These are phyloP conservation scores for Bedellia somnulentella DNA, from an alignment of 2,888 invertebrate species.

Conservation along the genomic window DNA sequence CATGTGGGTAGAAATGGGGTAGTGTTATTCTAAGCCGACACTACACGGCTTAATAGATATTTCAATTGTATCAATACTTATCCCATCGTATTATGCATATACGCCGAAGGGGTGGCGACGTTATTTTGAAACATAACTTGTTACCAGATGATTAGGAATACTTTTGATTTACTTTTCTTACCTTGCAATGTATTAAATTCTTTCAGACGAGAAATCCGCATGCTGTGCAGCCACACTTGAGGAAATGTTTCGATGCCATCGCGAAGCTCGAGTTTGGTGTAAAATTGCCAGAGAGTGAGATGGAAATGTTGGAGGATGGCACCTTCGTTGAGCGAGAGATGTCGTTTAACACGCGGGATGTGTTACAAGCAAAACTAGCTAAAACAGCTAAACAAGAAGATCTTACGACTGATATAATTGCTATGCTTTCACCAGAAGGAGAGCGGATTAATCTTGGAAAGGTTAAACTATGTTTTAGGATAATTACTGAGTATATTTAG, in stretches of 20 bases:
- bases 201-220: constrained; percentile 78
- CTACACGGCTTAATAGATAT: too few species aligned
- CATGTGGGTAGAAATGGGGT: too few species aligned
- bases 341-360: constrained; percentile 40
- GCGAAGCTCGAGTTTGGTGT: constrained; percentile 76
- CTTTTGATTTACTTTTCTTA: too few species aligned
- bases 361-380: constrained; percentile 38
- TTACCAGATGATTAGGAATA: too few species aligned
- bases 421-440: constrained; percentile 89
- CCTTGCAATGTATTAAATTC: too few species aligned
- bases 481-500: too few species aligned
- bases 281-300: constrained; percentile 48
- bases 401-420: constrained; percentile 80
- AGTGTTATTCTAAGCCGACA: too few species aligned
- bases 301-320: constrained; percentile 57
- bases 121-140: too few species aligned
- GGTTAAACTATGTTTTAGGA: too few species aligned
- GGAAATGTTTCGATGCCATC: constrained; percentile 88
- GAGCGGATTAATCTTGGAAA: constrained; percentile 79
- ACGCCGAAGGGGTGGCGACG: too few species aligned
- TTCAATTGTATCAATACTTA: too few species aligned
- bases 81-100: too few species aligned
- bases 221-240: constrained; percentile 86
- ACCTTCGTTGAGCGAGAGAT: constrained; percentile 40
- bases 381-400: constrained; percentile 41